Evolutionary conservation across 2,113 vertebrate genomes (phyloP).

Genomic region (Halcyon senegalensis): DNA sequence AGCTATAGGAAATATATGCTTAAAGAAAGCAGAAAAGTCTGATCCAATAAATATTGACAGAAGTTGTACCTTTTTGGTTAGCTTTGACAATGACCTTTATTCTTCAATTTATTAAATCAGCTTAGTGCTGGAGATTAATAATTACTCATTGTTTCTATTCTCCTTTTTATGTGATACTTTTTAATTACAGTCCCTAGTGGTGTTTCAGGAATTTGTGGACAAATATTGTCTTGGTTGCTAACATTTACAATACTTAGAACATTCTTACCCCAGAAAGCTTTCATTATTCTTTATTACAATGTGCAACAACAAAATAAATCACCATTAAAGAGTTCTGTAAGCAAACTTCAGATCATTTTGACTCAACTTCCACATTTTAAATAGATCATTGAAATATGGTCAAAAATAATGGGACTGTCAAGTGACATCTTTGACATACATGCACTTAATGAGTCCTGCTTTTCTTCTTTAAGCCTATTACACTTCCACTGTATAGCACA

Average conservation of each 20-base stretch:
- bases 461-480: neutral
- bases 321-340: neutral
- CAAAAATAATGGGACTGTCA: neutral
- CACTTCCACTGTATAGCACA: neutral
- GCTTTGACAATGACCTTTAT: conserved; percentile 37
- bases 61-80: neutral
- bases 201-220: neutral
- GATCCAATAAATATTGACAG: conserved; percentile 47
- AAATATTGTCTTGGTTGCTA: neutral
- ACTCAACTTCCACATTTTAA: neutral
- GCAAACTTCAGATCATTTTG: neutral
- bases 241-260: neutral
- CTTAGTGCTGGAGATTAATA: neutral
- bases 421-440: neutral
- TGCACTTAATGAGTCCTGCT: neutral
- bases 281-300: neutral
- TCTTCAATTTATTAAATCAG: conserved; percentile 46
- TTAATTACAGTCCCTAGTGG: neutral
- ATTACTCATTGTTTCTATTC: neutral
- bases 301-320: neutral
- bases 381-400: neutral
- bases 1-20: neutral
- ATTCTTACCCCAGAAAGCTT: neutral
- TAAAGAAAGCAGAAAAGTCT: neutral
- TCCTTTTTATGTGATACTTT: neutral